Evolutionary conservation across 2,113 vertebrate genomes (phyloP), one percentile per base, ranked within the genome.

Genomic region (Eubucco bourcierii): DNA sequence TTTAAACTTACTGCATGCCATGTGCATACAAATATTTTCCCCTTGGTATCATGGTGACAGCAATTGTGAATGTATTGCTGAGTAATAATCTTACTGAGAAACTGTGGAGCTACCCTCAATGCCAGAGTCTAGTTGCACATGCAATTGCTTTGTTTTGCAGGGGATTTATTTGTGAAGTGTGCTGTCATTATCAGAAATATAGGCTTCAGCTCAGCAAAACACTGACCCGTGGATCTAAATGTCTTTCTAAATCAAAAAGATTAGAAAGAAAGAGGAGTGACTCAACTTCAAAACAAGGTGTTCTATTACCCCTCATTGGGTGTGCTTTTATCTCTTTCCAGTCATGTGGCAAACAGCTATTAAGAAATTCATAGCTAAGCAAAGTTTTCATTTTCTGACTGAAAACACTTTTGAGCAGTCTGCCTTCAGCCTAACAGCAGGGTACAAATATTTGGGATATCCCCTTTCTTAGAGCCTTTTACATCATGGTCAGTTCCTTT

Each of bases 271-370:
- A 87, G 64, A 93, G 24, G 52, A 70, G 78, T 59, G 41, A 80
- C 25, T n/a, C 31, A 82, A 82, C 56, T 68, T 67, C 60, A 90
- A 72, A 93, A 91, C 81, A 84, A 93, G 89, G 91, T 80, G 75
- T 87, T 84, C 75, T 89, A 53, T 85, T 90, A 50, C 56, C 50
- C 41, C 28, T 96, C 81, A 53, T 34, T 90, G 46, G 66, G 7
- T 34, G 28, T 55, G 46, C 87, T 96, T 96, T 96, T 93, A 90
- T 88, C 72, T 90, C 68, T 80, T 93, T 94, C 67, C 84, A 89
- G 53, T 87, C 87, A 90, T 74, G 60, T 93, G 81, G 88, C 64
- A 88, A 92, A 80, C 60, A 75, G 75, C 78, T 92, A 93, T 84
- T 77, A 87, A 76, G 65, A 95, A 94, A 84, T 71, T 82, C 77